phyloP scores from a whole-genome alignment of 37 sponge, comb jelly and placozoan species.

The Geodia barretti region DNA sequence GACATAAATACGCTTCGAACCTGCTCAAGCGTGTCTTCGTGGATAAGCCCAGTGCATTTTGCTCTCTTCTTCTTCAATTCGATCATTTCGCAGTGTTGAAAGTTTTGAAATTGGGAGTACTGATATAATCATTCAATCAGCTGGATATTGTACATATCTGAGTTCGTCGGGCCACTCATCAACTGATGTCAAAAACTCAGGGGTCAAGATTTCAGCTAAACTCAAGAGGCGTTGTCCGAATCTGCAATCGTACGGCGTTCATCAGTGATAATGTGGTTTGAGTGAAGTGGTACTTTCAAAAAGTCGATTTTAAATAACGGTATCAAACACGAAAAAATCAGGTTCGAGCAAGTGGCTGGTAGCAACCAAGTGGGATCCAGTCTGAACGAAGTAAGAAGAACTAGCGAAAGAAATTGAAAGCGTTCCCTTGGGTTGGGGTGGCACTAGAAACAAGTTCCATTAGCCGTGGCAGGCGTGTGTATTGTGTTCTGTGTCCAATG shows the following conservation, averaged over 20 bases:
- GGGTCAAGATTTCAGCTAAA: neutral
- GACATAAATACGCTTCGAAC: conserved; percentile 5
- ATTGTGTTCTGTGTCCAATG: conserved; percentile 72
- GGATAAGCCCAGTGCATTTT: conserved; percentile 45
- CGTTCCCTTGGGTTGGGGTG: conserved; percentile 63
- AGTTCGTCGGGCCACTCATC: neutral
- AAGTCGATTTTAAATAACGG: neutral
- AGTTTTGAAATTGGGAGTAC: neutral
- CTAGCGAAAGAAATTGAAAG: neutral
- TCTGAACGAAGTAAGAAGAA: conserved; percentile 5
- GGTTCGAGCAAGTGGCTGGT: conserved; percentile 45
- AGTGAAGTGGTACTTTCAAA: neutral
- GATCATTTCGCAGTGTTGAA: conserved; percentile 18
- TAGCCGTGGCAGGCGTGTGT: conserved; percentile 21
- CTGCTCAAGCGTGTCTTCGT: conserved; percentile 17
- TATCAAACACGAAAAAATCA: neutral
- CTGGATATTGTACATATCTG: neutral
- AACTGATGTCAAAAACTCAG: neutral
- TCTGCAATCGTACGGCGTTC: neutral
- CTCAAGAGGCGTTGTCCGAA: neutral
- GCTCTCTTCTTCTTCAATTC: conserved; percentile 46
- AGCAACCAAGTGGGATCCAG: conserved; percentile 21
- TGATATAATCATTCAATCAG: neutral
- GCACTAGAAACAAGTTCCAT: conserved; percentile 22
- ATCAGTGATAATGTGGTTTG: neutral